Conservation (phyloP, 2,797 vertebrate genomes). For the Spea hammondii region DNA sequence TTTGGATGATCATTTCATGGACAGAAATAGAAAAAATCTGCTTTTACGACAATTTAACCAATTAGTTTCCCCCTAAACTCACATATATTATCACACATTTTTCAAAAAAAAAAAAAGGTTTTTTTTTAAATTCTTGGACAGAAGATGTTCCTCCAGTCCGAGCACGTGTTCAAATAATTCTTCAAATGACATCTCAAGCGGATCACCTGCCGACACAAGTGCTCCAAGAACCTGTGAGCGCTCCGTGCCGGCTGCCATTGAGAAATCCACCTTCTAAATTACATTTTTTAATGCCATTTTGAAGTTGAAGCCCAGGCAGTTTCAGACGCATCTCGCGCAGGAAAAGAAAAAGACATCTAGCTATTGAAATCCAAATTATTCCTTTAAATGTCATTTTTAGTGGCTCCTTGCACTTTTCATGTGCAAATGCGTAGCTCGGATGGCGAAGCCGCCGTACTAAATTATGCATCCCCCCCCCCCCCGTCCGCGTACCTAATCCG, state of each 20-base stretch:
- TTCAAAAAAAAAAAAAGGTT: not conserved
- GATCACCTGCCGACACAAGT: not conserved
- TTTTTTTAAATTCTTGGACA: not conserved
- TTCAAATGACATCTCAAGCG: not conserved
- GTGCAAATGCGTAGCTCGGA: constrained; percentile 18
- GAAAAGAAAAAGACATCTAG: constrained; percentile 23
- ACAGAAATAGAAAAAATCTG: too few relatives aligned
- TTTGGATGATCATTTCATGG: too few relatives aligned
- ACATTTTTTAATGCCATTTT: not conserved
- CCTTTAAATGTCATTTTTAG: constrained; percentile 30
- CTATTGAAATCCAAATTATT: constrained; percentile 25
- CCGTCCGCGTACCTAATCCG: constrained; percentile 24
- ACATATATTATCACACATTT: too few relatives aligned
- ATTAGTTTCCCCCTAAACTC: too few relatives aligned
- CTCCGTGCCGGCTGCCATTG: not conserved
- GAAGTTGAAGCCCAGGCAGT: not conserved
- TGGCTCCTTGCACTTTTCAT: constrained; percentile 5
- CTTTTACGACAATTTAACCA: too few relatives aligned
- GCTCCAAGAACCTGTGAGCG: not conserved
- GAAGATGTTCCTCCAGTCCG: not conserved
- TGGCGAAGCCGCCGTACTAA: constrained; percentile 15
- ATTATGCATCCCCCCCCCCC: constrained; percentile 30
- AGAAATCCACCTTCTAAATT: constrained; percentile 1
- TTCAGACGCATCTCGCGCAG: not conserved
- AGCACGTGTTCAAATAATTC: not conserved